Evolutionary conservation across 1,140 invertebrate genomes (phyloP).

Genomic region (Panulirus ornatus): DNA sequence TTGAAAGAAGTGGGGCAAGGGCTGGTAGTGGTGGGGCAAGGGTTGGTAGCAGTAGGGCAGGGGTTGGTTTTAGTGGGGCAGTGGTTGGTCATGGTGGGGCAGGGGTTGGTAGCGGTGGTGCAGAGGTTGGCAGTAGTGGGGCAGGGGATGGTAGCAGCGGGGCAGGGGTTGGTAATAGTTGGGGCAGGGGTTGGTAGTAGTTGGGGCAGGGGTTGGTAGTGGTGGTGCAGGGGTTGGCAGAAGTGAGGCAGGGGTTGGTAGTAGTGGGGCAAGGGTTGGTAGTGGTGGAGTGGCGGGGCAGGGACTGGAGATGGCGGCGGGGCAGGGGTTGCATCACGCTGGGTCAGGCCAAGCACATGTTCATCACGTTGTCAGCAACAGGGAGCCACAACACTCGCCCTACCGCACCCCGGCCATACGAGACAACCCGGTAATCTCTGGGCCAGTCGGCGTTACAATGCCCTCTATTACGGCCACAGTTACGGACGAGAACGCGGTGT

Average conservation of each 20-base stretch:
- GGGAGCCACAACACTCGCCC: slow-evolving; percentile 9
- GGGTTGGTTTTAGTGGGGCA: neutral
- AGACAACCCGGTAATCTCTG: neutral
- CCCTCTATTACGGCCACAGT: neutral
- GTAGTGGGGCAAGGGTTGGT: neutral
- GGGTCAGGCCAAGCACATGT: slow-evolving; percentile 61
- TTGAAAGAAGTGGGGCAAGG: too few species aligned
- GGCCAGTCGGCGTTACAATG: neutral
- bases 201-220: neutral
- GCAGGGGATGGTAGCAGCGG: too few species aligned
- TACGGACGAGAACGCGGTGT: neutral
- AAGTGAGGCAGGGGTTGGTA: neutral
- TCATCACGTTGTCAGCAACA: slow-evolving; percentile 51
- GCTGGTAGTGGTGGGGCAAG: too few species aligned
- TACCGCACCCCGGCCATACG: neutral
- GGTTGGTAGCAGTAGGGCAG: neutral
- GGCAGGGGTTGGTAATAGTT: too few species aligned
- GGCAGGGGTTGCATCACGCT: neutral
- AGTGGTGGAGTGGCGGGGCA: neutral
- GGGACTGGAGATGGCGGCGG: neutral
- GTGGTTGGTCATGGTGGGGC: neutral
- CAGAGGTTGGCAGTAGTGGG: too few species aligned
- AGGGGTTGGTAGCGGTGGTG: too few species aligned
- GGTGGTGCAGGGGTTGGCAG: neutral
- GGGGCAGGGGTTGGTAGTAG: too few species aligned